Conservation (phyloP, 2,888 invertebrate genomes). For the Drosophila quinaria region DNA sequence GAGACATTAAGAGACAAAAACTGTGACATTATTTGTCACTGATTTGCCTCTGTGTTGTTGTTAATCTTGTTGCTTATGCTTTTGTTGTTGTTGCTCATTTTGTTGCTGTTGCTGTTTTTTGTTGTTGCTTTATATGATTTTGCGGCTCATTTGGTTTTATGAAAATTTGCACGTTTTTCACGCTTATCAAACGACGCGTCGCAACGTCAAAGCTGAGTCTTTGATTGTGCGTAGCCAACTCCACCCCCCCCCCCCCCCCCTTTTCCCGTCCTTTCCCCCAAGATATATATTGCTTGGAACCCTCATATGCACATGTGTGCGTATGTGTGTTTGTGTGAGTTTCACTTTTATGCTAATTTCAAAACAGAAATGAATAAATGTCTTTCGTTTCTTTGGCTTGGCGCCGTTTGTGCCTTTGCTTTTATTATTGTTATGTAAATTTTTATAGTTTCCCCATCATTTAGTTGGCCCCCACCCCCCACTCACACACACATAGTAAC, state of each 20-base stretch:
- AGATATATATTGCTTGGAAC: background rate
- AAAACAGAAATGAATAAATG: conserved; percentile 77
- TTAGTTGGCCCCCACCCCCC: conserved; percentile 55
- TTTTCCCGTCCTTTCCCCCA: background rate
- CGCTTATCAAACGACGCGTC: conserved; percentile 69
- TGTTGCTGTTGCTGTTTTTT: conserved; percentile 4
- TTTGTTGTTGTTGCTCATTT: conserved; percentile 3
- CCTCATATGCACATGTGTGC: conserved; percentile 8
- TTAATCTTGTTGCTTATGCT: background rate
- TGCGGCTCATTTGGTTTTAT: conserved; percentile 79
- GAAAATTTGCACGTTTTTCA: conserved; percentile 77
- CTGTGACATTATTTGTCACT: conserved; percentile 52
- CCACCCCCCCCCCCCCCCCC: background rate
- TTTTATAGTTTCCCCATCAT: conserved; percentile 81
- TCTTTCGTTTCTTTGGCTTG: conserved; percentile 60
- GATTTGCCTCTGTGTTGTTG: conserved; percentile 24
- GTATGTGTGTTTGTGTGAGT: conserved; percentile 36
- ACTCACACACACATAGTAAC: background rate
- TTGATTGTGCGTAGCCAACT: conserved; percentile 65
- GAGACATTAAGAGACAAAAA: conserved; percentile 67
- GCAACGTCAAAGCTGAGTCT: conserved; percentile 41
- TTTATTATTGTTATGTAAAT: conserved; percentile 80
- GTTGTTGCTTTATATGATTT: conserved; percentile 69
- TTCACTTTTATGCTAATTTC: conserved; percentile 79
- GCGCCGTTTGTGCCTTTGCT: conserved; percentile 54